Base-by-base conservation (phyloP, 2,113 vertebrate species). In the Poicephalus gulielmi region DNA sequence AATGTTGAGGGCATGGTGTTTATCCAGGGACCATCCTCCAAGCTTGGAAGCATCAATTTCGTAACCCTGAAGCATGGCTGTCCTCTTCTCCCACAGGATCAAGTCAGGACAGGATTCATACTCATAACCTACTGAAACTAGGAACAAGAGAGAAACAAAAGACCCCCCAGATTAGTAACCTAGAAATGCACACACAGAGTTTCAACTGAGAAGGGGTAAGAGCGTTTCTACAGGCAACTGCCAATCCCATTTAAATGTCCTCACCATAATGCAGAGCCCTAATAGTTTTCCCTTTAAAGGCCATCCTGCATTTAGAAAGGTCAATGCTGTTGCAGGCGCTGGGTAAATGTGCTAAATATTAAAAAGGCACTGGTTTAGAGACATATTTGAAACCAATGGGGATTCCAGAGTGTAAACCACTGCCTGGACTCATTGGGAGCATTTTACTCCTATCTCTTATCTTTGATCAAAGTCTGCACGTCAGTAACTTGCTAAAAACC, bases 61-160 rank as follows among this genome's bases (percentile, higher is more conserved):
- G 46, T 99, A 99, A 76, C 99, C 99, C 94, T 99, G 99, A 18
- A 99, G 98, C 70, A 99, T 95, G 12, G 99, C 99, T 0, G 99
- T 99, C 95, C 99, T 98, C 96, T 99, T 99, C 97, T 99, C 99
- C 99, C 99, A 99, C 17, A 99, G 98, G 96, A 99, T 99, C 77
- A 99, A 97, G 83, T 99, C 99, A 19, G 99, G 99, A 97, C 99
- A 99, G 20, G 99, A 99, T 97, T 99, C 99, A 31, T 99, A 99
- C 90, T 99, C 99, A 75, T 99, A 99, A 60, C 99, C 99, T 86
- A 99, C 99, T 1, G 99, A 99, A 70, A 99, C 99, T 99, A 81
- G 3, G 37, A 92, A 88, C 4, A 67, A 83, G 27, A 83, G 30
- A 83, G 9, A 76, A 86, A 62, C 10, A 93, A 83, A 95, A 85